Percentiles rank a stretch among this genome's conserved stretches.
These are phyloP conservation scores for Donacobius atricapilla DNA, from an alignment of 2,113 vertebrate genomes.

Conservation along the genomic window DNA sequence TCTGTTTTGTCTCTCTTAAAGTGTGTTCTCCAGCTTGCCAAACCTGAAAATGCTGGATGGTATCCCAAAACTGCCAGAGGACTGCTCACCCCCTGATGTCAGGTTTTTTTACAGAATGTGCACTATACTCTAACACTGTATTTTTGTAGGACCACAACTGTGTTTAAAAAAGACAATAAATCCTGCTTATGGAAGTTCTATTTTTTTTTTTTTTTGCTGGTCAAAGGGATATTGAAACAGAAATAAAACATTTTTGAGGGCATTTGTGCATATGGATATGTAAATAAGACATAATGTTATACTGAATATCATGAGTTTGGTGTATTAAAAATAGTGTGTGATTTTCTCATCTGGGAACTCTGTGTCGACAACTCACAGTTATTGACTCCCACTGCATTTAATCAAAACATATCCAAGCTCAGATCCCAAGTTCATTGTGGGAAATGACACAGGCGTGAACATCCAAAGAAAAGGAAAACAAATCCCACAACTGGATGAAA, in stretches of 20 bases:
- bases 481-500: neutral
- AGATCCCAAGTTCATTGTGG: neutral
- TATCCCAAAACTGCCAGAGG: conserved; percentile 87
- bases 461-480: neutral
- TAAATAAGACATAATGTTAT: neutral
- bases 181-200: neutral
- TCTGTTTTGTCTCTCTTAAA: conserved; percentile 59
- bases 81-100: conserved; percentile 68
- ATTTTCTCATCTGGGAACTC: neutral
- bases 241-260: neutral
- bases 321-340: neutral
- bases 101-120: conserved; percentile 78
- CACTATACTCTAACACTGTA: conserved; percentile 75
- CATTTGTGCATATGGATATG: neutral
- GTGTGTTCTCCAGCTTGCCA: conserved; percentile 93
- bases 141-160: neutral
- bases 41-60: conserved; percentile 91
- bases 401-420: neutral
- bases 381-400: neutral
- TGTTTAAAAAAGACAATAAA: neutral
- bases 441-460: neutral
- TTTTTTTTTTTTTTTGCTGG: neutral
- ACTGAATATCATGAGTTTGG: neutral
- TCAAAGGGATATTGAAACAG: neutral
- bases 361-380: neutral